Base-by-base conservation (phyloP, 2,888 invertebrate genomes). In the Caenorhabditis macrosperma region DNA sequence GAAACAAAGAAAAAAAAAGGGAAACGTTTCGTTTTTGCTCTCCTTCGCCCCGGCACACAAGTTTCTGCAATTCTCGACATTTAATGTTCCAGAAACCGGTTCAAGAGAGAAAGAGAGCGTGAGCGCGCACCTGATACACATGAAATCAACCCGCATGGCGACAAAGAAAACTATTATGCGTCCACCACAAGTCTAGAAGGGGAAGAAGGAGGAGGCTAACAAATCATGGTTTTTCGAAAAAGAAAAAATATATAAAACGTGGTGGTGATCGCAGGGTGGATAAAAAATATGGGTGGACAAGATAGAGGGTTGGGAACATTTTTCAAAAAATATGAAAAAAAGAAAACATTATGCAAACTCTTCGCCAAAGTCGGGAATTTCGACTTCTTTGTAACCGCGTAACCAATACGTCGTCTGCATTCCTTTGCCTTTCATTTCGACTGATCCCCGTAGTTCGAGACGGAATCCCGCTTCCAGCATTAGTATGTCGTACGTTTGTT, bases 401-500 rank as follows among this genome's bases (percentile, higher is more conserved):
- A 90, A 86, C 90, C 90, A 90, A 72, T 90, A 90, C 22, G 90
- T 90, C 55, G 90, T 90, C 74, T 89, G 90, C 48, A 83, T 81
- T 26, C 87, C 86, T 66, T 90, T 90, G 74, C 90, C 90, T 75
- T 90, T 90, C 90, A 90, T 91, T 81, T 90, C 88, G 22, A 90
- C 87, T 50, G 91, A 85, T 41, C 90, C 90, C 20, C 90, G 83
- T 7, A 89, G 83, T 26, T 90, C 90, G 26, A 90, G 77, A 5
- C 85, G 83, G 87, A 91, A 90, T 50, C 86, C 88, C 9, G 86
- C 81, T 60, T 89, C 90, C 24, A 74, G 64, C 48, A 81, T 81
- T 30, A 90, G 84, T 38, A 91, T 88, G 7, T 84, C 84, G 41
- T 89, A 82, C n/a, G 90, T 91, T 55, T 77, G 76, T 50, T 80